Base-by-base conservation (phyloP, 2,797 vertebrate species). In the Crenuchus spilurus region DNA sequence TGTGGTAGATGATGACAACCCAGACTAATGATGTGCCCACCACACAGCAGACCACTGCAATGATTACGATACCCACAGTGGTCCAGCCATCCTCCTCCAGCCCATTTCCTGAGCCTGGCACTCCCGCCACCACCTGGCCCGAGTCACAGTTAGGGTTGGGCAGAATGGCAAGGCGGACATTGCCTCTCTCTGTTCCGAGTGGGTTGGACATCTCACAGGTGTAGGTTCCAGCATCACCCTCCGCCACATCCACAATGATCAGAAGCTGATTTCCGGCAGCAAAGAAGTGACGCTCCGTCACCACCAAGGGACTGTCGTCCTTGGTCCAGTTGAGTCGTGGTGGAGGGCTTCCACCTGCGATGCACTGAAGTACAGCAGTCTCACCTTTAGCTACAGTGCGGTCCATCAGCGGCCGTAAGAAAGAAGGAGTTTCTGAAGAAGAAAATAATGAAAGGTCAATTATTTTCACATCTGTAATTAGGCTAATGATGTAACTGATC, bases 1-100 rank as follows among this genome's bases (percentile, higher is more conserved):
- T 99, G 90, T 99, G 97, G 89, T 99, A 99, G 78, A 99, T 99
- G 87, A 99, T 98, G 86, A 98, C 93, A 86, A 99, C 97, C 97
- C 97, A 99, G 69, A 99, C 96, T 14, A 99, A 90, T 0, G 97
- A 99, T 2, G 97, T 99, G 75, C 97, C 97, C 82, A 99, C 97
- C 83, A 99, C 97, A 28, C 97, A 99, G 91, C 97, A 99, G 69
- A 99, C 97, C 86, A 99, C 97, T 0, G 95, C 97, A 68, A 99
- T 99, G 88, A 99, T 96, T 73, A 99, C 96, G 1, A 99, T 94
- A 18, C 98, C 98, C 85, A 96, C 95, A 0, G 96, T 99, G 79
- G 95, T 94, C 97, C 97, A 98, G 4, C 94, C 94, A 0, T 98
- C 97, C 3, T 94, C 93, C 0, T 94, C 94, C 0, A 94, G 61